A percentile compares a stretch with the other conserved stretches of the same genome.
These are phyloP conservation scores for Lepisosteus oculatus DNA, from an alignment of 2,113 vertebrate genomes.

Conservation along the genomic window DNA sequence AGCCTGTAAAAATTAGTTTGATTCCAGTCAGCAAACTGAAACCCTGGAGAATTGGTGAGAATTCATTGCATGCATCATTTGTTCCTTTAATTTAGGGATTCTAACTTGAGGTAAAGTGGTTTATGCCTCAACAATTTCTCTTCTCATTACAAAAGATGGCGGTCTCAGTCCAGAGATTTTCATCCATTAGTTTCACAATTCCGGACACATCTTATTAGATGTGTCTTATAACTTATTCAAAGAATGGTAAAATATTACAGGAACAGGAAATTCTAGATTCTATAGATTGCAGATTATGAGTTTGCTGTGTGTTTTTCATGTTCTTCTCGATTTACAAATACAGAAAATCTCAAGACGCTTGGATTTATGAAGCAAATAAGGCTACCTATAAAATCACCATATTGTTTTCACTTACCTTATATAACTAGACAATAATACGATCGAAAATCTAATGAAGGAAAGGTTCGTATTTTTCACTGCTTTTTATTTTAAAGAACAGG, in stretches of 20 bases:
- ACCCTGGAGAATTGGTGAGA: conserved; percentile 61
- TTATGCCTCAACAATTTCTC: conserved; percentile 59
- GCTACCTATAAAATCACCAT: no score
- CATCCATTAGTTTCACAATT: conserved; percentile 57
- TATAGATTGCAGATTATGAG: not conserved
- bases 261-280: not conserved
- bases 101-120: conserved; percentile 59
- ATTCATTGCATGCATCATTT: conserved; percentile 69
- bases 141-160: conserved; percentile 69
- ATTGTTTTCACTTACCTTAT: no score
- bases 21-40: conserved; percentile 50
- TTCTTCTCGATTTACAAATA: no score
- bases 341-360: no score
- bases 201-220: conserved; percentile 61
- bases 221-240: conserved; percentile 50
- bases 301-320: not conserved
- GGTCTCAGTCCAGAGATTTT: conserved; percentile 61
- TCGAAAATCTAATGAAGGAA: no score
- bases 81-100: conserved; percentile 73
- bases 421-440: no score
- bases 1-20: conserved; percentile 43
- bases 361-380: no score
- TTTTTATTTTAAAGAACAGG: no score
- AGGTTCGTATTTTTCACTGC: no score
- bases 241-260: conserved; percentile 26